These are phyloP conservation scores for Sylvicapra grimmia DNA, from an alignment of 2,113 vertebrate genomes.

Conservation along the genomic window DNA sequence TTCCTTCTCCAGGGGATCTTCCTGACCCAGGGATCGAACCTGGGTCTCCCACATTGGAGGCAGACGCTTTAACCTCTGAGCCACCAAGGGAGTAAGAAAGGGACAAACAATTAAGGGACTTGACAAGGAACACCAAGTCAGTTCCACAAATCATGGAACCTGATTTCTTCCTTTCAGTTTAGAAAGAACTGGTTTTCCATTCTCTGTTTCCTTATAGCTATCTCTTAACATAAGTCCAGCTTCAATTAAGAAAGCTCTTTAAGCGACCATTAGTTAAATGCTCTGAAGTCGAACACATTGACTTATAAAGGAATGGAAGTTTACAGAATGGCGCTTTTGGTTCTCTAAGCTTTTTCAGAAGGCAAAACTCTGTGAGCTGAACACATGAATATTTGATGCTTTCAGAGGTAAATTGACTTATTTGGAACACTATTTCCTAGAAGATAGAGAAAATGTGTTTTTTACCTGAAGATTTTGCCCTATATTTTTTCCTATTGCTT, in stretches of 20 bases:
- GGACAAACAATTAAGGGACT: background rate
- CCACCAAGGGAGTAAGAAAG: background rate
- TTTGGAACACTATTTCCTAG: background rate
- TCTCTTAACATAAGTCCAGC: background rate
- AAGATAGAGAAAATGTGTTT: background rate
- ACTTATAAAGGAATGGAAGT: background rate
- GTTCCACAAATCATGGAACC: background rate
- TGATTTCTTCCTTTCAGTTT: background rate
- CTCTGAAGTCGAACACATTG: background rate
- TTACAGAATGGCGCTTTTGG: background rate
- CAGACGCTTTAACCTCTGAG: too few species aligned
- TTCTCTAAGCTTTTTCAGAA: background rate
- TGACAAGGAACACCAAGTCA: background rate
- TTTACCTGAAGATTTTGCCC: background rate
- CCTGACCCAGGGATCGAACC: too few species aligned
- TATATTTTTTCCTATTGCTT: background rate
- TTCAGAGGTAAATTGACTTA: background rate
- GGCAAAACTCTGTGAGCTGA: background rate
- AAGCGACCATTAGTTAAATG: background rate
- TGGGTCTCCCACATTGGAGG: too few species aligned
- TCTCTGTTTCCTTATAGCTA: background rate
- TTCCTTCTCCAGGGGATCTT: too few species aligned
- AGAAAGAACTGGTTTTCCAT: background rate
- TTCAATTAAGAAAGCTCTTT: background rate
- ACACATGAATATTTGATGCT: background rate